Conservation (phyloP, 2,113 vertebrate species). For the Pluvianellus socialis region DNA sequence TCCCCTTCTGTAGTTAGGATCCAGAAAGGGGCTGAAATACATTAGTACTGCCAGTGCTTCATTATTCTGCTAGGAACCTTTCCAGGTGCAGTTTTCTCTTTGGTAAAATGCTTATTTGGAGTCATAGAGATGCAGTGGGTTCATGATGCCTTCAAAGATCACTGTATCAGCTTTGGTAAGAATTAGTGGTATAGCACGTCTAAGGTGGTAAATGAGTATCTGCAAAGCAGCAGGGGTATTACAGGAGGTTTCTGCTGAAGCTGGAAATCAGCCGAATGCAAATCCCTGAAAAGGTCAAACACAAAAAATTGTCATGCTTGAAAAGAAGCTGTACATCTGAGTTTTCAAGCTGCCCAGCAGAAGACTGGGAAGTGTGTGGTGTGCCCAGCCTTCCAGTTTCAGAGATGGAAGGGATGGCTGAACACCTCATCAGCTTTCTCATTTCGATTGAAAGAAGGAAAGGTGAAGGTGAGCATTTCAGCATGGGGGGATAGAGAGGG, state of each 20-base stretch:
- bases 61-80: not conserved
- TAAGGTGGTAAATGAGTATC: not conserved
- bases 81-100: not conserved
- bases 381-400: fast-evolving
- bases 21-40: not conserved
- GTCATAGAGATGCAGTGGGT: not conserved
- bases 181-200: not conserved
- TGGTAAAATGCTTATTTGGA: not conserved
- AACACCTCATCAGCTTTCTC: fast-evolving
- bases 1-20: not conserved
- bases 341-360: not conserved
- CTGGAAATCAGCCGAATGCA: not conserved
- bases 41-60: not conserved
- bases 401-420: not conserved
- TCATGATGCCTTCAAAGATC: not conserved
- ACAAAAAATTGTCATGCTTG: not conserved
- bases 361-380: not conserved
- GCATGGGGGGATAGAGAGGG: fast-evolving
- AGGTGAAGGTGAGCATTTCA: not conserved
- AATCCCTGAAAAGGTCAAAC: not conserved
- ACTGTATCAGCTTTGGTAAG: not conserved
- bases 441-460: not conserved
- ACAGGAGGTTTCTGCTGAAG: not conserved
- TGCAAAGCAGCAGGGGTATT: not conserved
- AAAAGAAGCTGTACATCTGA: not conserved